phyloP scores from a whole-genome alignment of 2,888 invertebrate genomes.

The Pandemis corylana region DNA sequence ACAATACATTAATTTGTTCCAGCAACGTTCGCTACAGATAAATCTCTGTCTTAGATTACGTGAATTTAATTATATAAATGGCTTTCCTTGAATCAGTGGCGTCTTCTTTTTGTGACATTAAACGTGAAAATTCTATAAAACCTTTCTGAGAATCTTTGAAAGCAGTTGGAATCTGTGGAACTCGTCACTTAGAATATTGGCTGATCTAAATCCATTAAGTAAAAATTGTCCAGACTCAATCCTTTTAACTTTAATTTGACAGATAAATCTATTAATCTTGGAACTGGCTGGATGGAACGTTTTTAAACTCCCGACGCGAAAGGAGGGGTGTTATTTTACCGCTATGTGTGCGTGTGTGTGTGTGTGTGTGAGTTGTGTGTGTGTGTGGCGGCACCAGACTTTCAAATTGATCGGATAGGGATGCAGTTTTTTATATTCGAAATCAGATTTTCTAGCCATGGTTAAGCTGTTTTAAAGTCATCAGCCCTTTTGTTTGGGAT shows the following conservation, averaged over 20 bases:
- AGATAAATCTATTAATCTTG: background rate
- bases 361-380: too few species aligned
- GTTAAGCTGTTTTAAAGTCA: too few species aligned
- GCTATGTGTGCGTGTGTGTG: background rate
- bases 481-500: too few species aligned
- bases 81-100: conserved; percentile 48
- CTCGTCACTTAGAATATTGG: conserved; percentile 8
- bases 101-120: conserved; percentile 42
- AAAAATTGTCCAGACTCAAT: background rate
- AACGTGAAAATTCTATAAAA: conserved; percentile 32
- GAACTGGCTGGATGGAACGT: background rate
- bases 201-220: conserved; percentile 6
- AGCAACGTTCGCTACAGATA: conserved; percentile 38
- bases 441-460: background rate
- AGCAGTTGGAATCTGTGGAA: background rate
- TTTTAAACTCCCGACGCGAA: background rate
- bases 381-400: too few species aligned
- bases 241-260: background rate
- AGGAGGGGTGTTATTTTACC: background rate
- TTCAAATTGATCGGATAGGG: too few species aligned
- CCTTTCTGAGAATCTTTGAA: conserved; percentile 3
- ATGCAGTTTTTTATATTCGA: background rate
- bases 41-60: conserved; percentile 47
- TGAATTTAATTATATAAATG: conserved; percentile 52
- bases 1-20: conserved; percentile 24